These are phyloP conservation scores for Neodiprion fabricii DNA, from an alignment of 1,140 invertebrate genomes.

Conservation along the genomic window DNA sequence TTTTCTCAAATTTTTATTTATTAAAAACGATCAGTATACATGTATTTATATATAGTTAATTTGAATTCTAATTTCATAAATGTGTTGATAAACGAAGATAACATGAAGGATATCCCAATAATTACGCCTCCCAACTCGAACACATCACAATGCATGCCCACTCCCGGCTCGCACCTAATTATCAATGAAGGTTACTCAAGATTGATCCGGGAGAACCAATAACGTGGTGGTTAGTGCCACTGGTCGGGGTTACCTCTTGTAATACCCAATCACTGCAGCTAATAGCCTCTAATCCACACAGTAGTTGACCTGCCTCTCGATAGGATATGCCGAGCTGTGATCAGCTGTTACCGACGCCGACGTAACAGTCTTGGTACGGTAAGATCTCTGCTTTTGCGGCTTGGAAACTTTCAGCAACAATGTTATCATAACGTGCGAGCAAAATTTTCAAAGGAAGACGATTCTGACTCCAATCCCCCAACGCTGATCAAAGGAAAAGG, in stretches of 20 bases:
- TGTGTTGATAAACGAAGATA: too few relatives aligned
- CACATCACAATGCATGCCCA: too few relatives aligned
- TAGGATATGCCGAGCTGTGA: background rate
- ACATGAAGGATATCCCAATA: too few relatives aligned
- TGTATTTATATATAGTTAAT: background rate
- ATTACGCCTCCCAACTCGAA: too few relatives aligned
- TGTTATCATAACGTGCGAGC: too few relatives aligned
- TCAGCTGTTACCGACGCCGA: background rate
- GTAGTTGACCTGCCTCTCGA: background rate
- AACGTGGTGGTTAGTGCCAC: background rate
- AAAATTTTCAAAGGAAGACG: too few relatives aligned
- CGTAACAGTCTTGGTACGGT: too few relatives aligned
- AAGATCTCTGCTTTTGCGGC: too few relatives aligned
- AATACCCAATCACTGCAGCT: conserved; percentile 4
- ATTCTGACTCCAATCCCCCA: too few relatives aligned
- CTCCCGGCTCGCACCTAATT: background rate
- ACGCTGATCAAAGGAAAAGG: too few relatives aligned
- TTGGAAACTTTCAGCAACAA: too few relatives aligned
- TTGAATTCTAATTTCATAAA: too few relatives aligned
- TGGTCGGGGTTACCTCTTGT: background rate
- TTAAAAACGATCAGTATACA: background rate
- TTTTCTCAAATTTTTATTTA: background rate
- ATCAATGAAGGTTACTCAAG: background rate
- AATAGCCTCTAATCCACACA: conserved; percentile 2
- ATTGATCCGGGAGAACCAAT: background rate